Base-by-base conservation (phyloP, 2,797 vertebrate species). In the Hephaestus fuliginosus region DNA sequence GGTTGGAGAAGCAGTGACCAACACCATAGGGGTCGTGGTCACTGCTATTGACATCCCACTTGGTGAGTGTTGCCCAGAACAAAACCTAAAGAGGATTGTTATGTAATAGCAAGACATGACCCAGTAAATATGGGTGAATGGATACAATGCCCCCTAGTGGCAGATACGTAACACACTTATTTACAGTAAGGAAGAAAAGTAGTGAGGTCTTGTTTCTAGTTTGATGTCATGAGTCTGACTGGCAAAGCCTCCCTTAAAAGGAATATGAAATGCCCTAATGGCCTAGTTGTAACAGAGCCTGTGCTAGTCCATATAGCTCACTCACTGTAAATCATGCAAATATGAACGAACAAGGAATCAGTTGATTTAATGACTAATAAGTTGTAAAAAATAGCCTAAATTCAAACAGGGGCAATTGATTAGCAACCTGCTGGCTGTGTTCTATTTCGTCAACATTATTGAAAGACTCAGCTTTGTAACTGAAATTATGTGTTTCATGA, bases 11-110 rank as follows among this genome's bases (percentile, higher is more conserved):
- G 98, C 97, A 1, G 98, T 99, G 83, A 97, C 98, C 93, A 99
- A 97, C 92, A 99, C 98, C 0, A 86, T 99, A 57, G 98, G 98
- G 84, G 98, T 98, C 0, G 98, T 99, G 85, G 98, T 96, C 84
- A 99, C 98, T 82, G 98, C 98, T 77, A 99, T 99, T 77, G 98
- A 99, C 96, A 98, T 99, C 95, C 98, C 98, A 73, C 95, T 99
- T 88, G 98, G 98, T 99, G 90, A 96, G 97, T 90, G 72, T 82
- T 82, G 39, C 39, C 52, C 25, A 2, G 80, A 85, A 81, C 72
- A 88, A 79, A 81, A 81, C 58, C 44, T 76, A 20, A 78, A 74
- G 30, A 72, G 48, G 52, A 74, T 46, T 58, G 51, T 91, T 91
- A 70, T 53, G 58, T 79, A 84, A 88, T 36, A 44, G 33, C n/a